These are phyloP conservation scores for Aplysina aerophoba DNA, from an alignment of 37 sponge, comb jelly and placozoan species.

Conservation along the genomic window DNA sequence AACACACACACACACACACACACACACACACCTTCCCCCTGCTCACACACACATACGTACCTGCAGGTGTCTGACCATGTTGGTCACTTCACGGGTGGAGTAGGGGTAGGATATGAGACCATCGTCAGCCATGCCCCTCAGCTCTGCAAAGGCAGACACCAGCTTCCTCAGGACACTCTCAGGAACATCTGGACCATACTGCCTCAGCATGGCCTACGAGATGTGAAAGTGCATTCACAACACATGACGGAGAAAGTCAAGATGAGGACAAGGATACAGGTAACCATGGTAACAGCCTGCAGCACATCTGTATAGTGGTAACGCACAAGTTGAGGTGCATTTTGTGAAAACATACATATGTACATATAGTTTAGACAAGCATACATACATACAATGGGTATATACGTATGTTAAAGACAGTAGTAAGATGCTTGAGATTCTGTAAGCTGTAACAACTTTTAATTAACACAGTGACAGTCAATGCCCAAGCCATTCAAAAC, in stretches of 20 bases:
- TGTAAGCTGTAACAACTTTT: too few species aligned
- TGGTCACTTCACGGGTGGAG: constrained; percentile 92
- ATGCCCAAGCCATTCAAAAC: too few species aligned
- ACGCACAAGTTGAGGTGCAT: too few species aligned
- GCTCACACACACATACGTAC: too few species aligned
- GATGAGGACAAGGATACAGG: too few species aligned
- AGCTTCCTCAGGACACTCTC: constrained; percentile 72
- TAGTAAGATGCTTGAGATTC: too few species aligned
- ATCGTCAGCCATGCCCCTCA: constrained; percentile 83
- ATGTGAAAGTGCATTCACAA: too few species aligned
- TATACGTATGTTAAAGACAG: neutral
- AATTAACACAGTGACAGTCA: too few species aligned
- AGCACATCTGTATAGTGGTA: too few species aligned
- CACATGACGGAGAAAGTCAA: too few species aligned
- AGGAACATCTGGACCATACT: constrained; percentile 80
- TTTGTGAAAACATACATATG: too few species aligned
- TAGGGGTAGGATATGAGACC: constrained; percentile 90
- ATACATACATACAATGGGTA: neutral
- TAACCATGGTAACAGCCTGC: too few species aligned
- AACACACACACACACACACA: neutral
- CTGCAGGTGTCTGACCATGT: constrained; percentile 86
- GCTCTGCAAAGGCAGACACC: constrained; percentile 81
- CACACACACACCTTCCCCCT: neutral
- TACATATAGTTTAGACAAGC: neutral
- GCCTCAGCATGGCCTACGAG: constrained; percentile 76